Evolutionary conservation across 2,113 vertebrate species (phyloP), one percentile per base, ranked within the genome.

Genomic region (Eubucco bourcierii): DNA sequence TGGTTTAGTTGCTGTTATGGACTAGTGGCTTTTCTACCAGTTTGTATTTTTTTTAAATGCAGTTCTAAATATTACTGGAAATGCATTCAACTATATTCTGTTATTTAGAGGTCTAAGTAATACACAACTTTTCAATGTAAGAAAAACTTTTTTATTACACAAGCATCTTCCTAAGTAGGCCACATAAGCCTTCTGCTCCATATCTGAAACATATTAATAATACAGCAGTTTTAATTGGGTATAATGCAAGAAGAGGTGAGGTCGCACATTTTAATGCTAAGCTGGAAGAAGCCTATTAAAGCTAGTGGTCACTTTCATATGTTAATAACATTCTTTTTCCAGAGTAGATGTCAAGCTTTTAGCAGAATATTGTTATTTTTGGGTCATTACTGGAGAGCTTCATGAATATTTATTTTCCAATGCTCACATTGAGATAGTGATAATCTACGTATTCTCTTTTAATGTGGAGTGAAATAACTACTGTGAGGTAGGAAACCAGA

Each of bases 211-310:
- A 37, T 37, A 63, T 87, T 63, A 90, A 92, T 84, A 94, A 90
- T 90, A 82, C 8, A 93, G 31, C 11, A 90, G 13, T 83, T 95
- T 90, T 92, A 95, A 95, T 96, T 94, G 90, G 76, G 39, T 90
- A 72, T 83, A 87, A 80, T 90, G 58, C 37, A 85, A 53, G 71
- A 77, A 28, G 18, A 84, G 63, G 41, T 83, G 93, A 87, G 74
- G 73, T 87, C 90, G 84, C 64, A 76, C 18, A 84, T 87, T 93
- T 91, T 86, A 90, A 90, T 94, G 84, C 20, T 77, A 80, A 83
- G 25, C 64, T 85, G 41, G 82, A 94, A 90, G 58, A 94, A 89
- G 5, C 3, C 14, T n/a, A 46, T 87, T 94, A 88, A 91, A 83
- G 50, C 52, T 72, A 20, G 19, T 94, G 12, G 34, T 95, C 72